A percentile compares a stretch with the other conserved stretches of the same genome.
Evolutionary conservation across 2,888 invertebrate genomes (phyloP).

Genomic region (Perdita meconis): DNA sequence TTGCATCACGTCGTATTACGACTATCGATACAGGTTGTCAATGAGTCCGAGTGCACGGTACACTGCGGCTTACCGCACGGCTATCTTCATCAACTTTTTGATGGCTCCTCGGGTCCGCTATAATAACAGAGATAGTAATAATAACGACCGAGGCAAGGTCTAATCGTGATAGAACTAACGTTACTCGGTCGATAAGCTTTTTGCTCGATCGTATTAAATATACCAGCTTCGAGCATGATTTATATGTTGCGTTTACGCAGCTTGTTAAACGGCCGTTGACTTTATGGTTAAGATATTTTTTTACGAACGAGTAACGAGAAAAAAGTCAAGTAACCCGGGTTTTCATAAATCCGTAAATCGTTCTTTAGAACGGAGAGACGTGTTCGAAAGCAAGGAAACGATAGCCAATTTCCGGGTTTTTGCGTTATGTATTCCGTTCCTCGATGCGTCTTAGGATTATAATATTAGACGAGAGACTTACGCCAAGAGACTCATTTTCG

Average conservation of each 20-base stretch:
- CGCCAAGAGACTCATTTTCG: too few species aligned
- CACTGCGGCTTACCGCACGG: slow-evolving; percentile 60
- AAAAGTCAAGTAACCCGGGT: background rate
- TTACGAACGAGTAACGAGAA: background rate
- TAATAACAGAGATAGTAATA: slow-evolving; percentile 41
- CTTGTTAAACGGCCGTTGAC: slow-evolving; percentile 3
- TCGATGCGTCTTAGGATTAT: background rate
- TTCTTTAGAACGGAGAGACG: background rate
- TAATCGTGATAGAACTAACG: slow-evolving; percentile 21
- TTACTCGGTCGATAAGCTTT: slow-evolving; percentile 33
- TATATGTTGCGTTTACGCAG: background rate
- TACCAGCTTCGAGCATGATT: background rate
- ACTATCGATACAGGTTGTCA: slow-evolving; percentile 54
- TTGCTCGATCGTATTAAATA: slow-evolving; percentile 23
- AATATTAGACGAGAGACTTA: too few species aligned
- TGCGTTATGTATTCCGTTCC: background rate
- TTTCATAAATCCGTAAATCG: background rate
- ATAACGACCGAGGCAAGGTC: background rate
- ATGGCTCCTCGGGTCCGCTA: slow-evolving; percentile 38
- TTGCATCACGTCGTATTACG: slow-evolving; percentile 39
- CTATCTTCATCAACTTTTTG: slow-evolving; percentile 56
- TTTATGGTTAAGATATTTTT: slow-evolving; percentile 1
- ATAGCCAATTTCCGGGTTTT: slow-evolving; percentile 7
- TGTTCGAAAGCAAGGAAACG: background rate
- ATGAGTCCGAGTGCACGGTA: slow-evolving; percentile 60